Percentiles rank a stretch among this genome's conserved stretches.
These are phyloP conservation scores for Seriola rivoliana DNA, from an alignment of 2,113 vertebrate genomes.

Conservation along the genomic window DNA sequence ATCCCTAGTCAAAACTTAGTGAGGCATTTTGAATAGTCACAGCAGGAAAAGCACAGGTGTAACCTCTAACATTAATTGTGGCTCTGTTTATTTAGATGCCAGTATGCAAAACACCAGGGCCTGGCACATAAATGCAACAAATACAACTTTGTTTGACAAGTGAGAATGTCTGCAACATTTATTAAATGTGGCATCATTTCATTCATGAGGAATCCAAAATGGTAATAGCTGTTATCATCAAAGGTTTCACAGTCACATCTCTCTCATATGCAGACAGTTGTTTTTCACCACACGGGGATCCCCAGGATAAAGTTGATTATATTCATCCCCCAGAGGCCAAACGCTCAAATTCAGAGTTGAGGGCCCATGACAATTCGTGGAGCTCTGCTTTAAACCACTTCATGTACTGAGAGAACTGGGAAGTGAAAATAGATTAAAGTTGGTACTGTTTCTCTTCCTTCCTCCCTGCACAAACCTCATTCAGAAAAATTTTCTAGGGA, in stretches of 20 bases:
- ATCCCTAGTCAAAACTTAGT: background rate
- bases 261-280: conserved; percentile 3
- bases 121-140: background rate
- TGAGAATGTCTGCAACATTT: background rate
- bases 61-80: background rate
- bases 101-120: background rate
- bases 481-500: background rate
- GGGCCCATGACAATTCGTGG: background rate
- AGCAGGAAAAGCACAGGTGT: background rate
- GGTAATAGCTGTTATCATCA: conserved; percentile 16
- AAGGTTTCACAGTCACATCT: conserved; percentile 5
- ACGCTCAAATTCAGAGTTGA: background rate
- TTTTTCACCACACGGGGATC: background rate
- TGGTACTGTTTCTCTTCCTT: too few species aligned
- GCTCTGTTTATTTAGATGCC: background rate
- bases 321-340: background rate
- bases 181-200: background rate
- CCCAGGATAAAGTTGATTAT: background rate
- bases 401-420: background rate
- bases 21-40: background rate
- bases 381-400: background rate
- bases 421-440: background rate
- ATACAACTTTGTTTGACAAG: conserved; percentile 2
- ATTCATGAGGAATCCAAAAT: background rate
- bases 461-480: background rate